Evolutionary conservation across 2,113 vertebrate genomes (phyloP).

Genomic region (Accipiter cooperii): DNA sequence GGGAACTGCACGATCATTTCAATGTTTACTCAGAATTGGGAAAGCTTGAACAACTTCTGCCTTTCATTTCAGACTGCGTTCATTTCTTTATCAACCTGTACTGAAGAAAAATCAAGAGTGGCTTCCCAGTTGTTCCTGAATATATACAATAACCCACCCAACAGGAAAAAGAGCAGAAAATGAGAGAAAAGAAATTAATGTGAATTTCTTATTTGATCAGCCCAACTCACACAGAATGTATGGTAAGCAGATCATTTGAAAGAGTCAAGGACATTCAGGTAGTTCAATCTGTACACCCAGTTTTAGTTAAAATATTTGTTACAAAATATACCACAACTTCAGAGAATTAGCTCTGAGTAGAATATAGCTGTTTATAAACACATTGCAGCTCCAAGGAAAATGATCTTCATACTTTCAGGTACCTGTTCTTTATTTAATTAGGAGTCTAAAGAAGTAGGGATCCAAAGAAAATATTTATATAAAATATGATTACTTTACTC

Average conservation of each 20-base stretch:
- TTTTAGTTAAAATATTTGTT: background rate
- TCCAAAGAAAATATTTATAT: background rate
- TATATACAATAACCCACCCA: background rate
- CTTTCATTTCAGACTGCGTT: background rate
- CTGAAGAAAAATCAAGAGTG: background rate
- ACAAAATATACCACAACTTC: background rate
- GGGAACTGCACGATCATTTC: background rate
- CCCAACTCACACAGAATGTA: background rate
- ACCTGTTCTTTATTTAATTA: background rate
- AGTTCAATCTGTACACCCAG: background rate
- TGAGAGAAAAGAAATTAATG: background rate
- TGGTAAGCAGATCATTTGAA: background rate
- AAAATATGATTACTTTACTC: background rate
- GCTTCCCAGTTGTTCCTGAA: background rate
- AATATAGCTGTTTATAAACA: background rate
- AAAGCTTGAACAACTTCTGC: background rate
- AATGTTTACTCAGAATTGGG: background rate
- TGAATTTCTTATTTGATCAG: background rate
- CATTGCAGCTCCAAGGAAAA: background rate
- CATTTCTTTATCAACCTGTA: background rate
- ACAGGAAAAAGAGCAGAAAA: background rate
- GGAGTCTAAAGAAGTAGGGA: background rate
- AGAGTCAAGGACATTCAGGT: background rate
- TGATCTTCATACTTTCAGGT: background rate
- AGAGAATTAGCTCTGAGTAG: background rate